These are phyloP conservation scores for cat (Felis catus) DNA, from an alignment of 2,113 vertebrate species.

Conservation along the genomic window F.catus_Fca126_mat1.0 CM031414.1:109182501-109183000, in stretches of 20 bases:
- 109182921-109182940: not conserved
- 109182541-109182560: constrained; percentile 3
- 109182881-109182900: not conserved
- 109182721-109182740: no score
- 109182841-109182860: not conserved
- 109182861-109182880: not conserved
- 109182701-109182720: not conserved
- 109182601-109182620: not conserved
- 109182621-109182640: not conserved
- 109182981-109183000: no score
- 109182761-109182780: not conserved
- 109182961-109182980: no score
- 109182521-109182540: not conserved
- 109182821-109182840: not conserved
- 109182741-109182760: not conserved
- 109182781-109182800: not conserved
- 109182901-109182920: not conserved
- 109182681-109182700: constrained; percentile 1
- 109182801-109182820: not conserved
- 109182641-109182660: not conserved
- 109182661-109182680: not conserved
- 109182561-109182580: not conserved
- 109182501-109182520: not conserved
- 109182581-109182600: not conserved
- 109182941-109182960: no score